These are phyloP conservation scores for Tridacna crocea DNA, from an alignment of 2,888 invertebrate species.

Conservation along the genomic window DNA sequence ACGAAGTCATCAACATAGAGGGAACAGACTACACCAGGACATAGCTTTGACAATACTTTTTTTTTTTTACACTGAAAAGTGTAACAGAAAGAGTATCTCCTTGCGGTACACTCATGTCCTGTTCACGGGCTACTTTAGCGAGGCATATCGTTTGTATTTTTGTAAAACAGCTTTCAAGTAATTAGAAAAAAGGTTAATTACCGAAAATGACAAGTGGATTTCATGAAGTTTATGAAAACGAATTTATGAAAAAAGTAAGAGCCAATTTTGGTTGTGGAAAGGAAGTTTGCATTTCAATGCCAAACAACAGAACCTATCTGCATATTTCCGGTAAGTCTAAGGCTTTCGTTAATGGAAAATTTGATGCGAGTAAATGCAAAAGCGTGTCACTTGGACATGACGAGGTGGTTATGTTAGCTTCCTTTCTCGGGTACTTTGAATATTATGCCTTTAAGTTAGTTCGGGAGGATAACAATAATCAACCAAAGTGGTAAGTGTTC, in stretches of 20 bases:
- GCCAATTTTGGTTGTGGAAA: constrained; percentile 8
- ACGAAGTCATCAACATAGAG: no score
- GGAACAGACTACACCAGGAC: no score
- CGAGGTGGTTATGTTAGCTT: constrained; percentile 5
- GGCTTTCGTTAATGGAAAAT: constrained; percentile 7
- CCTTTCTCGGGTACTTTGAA: constrained; percentile 11
- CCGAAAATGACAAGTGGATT: constrained; percentile 9
- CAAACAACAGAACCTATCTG: not conserved
- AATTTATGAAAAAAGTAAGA: not conserved
- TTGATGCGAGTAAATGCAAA: constrained; percentile 13
- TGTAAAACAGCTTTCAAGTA: no score
- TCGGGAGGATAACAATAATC: not conserved
- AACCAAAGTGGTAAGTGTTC: not conserved
- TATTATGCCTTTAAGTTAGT: not conserved
- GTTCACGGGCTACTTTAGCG: no score
- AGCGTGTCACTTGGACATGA: not conserved
- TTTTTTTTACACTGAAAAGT: no score
- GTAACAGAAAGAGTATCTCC: no score
- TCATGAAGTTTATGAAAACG: not conserved
- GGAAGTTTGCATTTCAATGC: constrained; percentile 4
- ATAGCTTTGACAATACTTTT: no score
- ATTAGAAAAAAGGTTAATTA: not conserved
- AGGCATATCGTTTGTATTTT: no score
- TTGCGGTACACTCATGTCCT: no score
- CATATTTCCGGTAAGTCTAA: constrained; percentile 13